Percentiles rank a stretch among this genome's conserved stretches.
phyloP scores from a whole-genome alignment of 2,797 vertebrate genomes.

The Jordanella pulchra region DNA sequence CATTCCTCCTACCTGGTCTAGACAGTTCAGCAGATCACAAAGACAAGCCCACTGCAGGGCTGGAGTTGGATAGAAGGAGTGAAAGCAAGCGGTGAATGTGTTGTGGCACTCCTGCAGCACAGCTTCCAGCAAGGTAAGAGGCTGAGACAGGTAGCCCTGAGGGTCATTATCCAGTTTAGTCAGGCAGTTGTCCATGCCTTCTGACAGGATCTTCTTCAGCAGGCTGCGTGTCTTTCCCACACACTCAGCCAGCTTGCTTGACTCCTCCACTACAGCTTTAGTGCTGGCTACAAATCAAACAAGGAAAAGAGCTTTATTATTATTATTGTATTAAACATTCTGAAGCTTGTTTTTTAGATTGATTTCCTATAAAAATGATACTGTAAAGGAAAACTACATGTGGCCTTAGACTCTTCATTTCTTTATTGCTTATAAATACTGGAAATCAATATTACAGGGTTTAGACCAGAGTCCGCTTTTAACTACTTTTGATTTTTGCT shows the following conservation, averaged over 20 bases:
- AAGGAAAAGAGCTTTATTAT: neutral
- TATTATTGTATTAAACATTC: neutral
- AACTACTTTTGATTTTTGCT: too few species aligned
- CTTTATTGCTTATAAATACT: neutral
- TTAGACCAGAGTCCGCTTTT: too few species aligned
- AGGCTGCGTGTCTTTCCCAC: constrained; percentile 97
- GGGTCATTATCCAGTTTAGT: constrained; percentile 97
- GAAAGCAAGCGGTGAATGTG: constrained; percentile 98
- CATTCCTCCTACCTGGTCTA: constrained; percentile 86
- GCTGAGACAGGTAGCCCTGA: constrained; percentile 95
- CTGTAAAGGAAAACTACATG: neutral
- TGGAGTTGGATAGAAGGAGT: constrained; percentile 97
- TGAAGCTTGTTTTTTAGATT: too few species aligned
- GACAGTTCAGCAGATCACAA: constrained; percentile 95
- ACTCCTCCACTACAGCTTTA: constrained; percentile 97
- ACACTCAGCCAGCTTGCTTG: constrained; percentile 96
- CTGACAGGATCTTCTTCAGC: constrained; percentile 96
- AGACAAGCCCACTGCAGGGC: constrained; percentile 98
- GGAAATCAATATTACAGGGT: too few species aligned
- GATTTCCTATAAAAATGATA: too few species aligned
- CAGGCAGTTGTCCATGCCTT: constrained; percentile 97
- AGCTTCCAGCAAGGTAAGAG: constrained; percentile 92
- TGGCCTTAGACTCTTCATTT: neutral
- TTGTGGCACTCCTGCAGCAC: constrained; percentile 98
- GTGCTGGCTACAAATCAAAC: constrained; percentile 83